Percentiles rank a stretch among this genome's conserved stretches.
Conservation (phyloP, 2,113 vertebrate genomes). For the Ceyx melanurus region DNA sequence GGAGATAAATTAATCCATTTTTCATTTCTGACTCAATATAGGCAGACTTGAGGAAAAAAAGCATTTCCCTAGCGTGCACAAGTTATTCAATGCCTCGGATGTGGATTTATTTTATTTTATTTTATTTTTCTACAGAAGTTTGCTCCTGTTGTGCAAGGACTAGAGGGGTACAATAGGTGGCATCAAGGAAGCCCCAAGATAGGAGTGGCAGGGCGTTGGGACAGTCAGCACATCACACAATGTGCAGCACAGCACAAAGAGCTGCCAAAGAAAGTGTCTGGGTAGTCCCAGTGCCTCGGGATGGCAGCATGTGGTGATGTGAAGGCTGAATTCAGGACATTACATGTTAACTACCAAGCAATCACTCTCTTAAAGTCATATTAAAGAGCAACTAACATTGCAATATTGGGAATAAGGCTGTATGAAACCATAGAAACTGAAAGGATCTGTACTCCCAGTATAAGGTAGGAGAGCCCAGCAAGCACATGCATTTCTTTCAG, state of each 20-base stretch:
- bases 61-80: not conserved
- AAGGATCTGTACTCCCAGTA: not conserved
- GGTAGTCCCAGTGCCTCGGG: not conserved
- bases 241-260: not conserved
- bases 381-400: not conserved
- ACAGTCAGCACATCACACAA: not conserved
- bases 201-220: not conserved
- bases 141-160: not conserved
- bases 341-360: not conserved
- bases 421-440: not conserved
- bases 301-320: not conserved
- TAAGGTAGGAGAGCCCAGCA: not conserved
- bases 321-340: not conserved
- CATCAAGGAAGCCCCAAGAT: not conserved
- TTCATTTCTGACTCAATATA: not conserved
- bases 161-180: not conserved
- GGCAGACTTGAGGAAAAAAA: not conserved
- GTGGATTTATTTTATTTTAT: not conserved
- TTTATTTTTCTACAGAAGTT: not conserved
- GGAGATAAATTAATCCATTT: not conserved
- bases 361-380: not conserved
- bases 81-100: not conserved
- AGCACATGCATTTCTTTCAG: not conserved
- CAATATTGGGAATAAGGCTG: not conserved
- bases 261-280: not conserved